Percentiles rank a stretch among this genome's conserved stretches.
These are phyloP conservation scores for Rhyzopertha dominica DNA, from an alignment of 1,140 invertebrate genomes.

Conservation along the genomic window DNA sequence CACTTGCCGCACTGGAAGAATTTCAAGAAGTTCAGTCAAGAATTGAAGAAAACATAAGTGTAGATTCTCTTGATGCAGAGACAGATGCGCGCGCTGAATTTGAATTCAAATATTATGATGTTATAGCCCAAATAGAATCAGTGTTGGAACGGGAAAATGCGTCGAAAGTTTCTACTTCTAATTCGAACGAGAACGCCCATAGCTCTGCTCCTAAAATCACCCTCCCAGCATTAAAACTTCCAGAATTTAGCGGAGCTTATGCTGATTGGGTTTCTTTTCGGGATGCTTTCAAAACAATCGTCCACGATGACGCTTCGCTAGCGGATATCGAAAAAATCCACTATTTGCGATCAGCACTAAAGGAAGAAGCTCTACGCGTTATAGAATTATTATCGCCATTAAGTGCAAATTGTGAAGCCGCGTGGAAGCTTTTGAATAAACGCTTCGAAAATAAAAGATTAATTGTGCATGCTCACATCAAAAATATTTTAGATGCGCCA, in stretches of 20 bases:
- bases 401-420: conserved; percentile 1
- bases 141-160: no score
- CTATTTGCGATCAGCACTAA: conserved; percentile 6
- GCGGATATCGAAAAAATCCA: conserved; percentile 9
- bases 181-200: no score
- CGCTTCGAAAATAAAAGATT: neutral
- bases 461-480: conserved; percentile 4
- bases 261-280: conserved; percentile 1
- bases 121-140: no score
- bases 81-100: no score
- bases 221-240: conserved; percentile 2
- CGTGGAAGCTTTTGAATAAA: conserved; percentile 5
- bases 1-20: no score
- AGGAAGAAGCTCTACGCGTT: neutral
- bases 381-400: neutral
- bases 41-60: no score
- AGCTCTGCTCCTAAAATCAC: no score
- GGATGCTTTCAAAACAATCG: conserved; percentile 7
- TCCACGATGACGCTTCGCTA: conserved; percentile 2
- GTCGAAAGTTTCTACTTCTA: no score
- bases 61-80: no score
- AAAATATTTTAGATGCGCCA: neutral
- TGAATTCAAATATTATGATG: no score
- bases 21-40: no score
- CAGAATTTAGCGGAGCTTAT: conserved; percentile 8